Evolutionary conservation across 2,888 invertebrate genomes (phyloP).

Genomic region (Linnaemya tessellans): DNA sequence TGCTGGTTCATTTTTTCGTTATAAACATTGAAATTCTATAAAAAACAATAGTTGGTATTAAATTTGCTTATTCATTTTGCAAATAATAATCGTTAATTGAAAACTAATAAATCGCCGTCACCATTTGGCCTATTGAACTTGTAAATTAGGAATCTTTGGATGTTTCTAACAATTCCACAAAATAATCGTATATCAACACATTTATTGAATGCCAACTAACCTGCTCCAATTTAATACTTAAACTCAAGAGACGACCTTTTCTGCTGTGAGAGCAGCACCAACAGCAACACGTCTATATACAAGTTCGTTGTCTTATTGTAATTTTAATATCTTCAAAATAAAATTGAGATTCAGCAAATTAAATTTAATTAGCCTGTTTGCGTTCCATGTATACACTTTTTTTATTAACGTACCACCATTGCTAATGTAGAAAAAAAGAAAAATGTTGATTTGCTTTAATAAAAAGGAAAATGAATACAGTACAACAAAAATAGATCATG

Average conservation of each 20-base stretch:
- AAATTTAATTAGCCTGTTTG: constrained; percentile 59
- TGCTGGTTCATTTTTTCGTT: not conserved
- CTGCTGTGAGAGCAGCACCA: not conserved
- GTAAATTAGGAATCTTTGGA: not conserved
- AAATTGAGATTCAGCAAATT: constrained; percentile 52
- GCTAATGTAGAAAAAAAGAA: constrained; percentile 44
- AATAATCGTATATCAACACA: not conserved
- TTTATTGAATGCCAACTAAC: not conserved
- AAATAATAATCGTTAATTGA: constrained; percentile 34
- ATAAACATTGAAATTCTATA: constrained; percentile 35
- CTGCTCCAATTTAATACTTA: constrained; percentile 1
- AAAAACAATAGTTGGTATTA: constrained; percentile 14
- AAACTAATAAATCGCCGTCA: constrained; percentile 19
- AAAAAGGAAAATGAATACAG: constrained; percentile 69
- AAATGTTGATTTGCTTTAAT: constrained; percentile 72
- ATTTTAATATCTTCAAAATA: constrained; percentile 33
- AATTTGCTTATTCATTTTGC: constrained; percentile 7
- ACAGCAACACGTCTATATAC: constrained; percentile 41
- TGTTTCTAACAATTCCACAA: not conserved
- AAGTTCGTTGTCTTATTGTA: constrained; percentile 17
- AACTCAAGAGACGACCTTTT: constrained; percentile 3
- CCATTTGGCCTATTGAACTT: constrained; percentile 6
- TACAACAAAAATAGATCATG: constrained; percentile 61
- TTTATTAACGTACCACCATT: constrained; percentile 42
- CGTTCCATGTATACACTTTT: constrained; percentile 39